Evolutionary conservation across 2,113 vertebrate species (phyloP).

Genomic region (Craseonycteris thonglongyai): DNA sequence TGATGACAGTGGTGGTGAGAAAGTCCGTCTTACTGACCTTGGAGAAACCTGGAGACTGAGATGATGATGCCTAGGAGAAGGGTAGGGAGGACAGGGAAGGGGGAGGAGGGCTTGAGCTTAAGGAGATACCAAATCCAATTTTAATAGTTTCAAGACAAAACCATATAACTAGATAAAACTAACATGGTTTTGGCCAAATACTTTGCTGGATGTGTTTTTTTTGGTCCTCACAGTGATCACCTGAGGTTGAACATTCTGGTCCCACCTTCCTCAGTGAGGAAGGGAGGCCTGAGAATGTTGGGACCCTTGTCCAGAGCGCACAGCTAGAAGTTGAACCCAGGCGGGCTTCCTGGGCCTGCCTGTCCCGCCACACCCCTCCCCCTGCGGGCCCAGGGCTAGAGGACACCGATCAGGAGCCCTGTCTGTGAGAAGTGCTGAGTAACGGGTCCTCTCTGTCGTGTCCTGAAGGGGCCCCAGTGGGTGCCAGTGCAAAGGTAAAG

Average conservation of each 20-base stretch:
- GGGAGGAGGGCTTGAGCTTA: too few species aligned
- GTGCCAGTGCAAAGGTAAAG: background rate
- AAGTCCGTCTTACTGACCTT: background rate
- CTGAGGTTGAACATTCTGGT: background rate
- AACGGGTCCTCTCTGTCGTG: background rate
- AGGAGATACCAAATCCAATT: background rate
- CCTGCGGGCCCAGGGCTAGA: background rate
- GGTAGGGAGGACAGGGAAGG: background rate
- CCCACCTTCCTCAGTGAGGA: background rate
- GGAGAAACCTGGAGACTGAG: background rate
- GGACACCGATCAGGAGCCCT: background rate
- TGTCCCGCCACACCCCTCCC: background rate
- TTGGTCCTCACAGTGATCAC: background rate
- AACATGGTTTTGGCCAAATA: background rate
- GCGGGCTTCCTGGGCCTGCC: background rate
- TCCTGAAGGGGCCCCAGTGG: background rate
- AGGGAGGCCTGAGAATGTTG: background rate
- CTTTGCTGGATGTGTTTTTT: background rate
- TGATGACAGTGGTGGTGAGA: background rate
- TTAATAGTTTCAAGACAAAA: background rate
- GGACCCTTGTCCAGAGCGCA: background rate
- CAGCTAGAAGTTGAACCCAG: background rate
- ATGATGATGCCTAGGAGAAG: background rate
- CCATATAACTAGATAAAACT: too few species aligned
- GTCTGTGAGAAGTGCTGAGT: background rate